A percentile compares a stretch with the other conserved stretches of the same genome.
Evolutionary conservation across 2,113 vertebrate species (phyloP).

Genomic region (Zosterops lateralis): DNA sequence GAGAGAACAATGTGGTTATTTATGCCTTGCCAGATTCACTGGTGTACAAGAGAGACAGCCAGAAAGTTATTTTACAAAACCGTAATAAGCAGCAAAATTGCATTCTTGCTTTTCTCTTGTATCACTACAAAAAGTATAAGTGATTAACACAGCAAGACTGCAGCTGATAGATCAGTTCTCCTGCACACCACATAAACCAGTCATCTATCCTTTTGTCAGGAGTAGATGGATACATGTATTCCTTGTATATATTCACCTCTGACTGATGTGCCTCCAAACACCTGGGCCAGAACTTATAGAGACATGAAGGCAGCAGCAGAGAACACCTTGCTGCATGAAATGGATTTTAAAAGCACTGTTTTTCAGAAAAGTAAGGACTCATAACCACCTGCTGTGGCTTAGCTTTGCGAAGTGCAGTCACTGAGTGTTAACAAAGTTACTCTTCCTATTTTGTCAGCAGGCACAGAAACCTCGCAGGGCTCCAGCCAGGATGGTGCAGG

Average conservation of each 20-base stretch:
- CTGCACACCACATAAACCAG: not conserved
- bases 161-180: not conserved
- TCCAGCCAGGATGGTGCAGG: not conserved
- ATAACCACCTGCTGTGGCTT: not conserved
- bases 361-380: not conserved
- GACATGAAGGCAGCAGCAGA: not conserved
- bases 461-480: not conserved
- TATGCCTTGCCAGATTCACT: not conserved
- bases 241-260: not conserved
- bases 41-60: not conserved
- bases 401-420: not conserved
- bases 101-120: not conserved
- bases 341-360: not conserved
- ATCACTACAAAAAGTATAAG: not conserved
- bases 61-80: not conserved
- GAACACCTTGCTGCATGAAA: not conserved
- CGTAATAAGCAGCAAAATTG: not conserved
- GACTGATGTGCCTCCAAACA: not conserved
- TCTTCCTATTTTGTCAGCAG: not conserved
- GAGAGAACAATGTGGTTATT: not conserved
- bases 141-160: not conserved
- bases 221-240: not conserved
- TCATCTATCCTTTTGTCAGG: not conserved
- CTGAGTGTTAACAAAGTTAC: not conserved
- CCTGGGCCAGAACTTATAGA: not conserved